Evolutionary conservation across 92 coral and sea anemone species (phyloP), one percentile per base, ranked within the genome.

Genomic region (Palythoa caribaeorum): DNA sequence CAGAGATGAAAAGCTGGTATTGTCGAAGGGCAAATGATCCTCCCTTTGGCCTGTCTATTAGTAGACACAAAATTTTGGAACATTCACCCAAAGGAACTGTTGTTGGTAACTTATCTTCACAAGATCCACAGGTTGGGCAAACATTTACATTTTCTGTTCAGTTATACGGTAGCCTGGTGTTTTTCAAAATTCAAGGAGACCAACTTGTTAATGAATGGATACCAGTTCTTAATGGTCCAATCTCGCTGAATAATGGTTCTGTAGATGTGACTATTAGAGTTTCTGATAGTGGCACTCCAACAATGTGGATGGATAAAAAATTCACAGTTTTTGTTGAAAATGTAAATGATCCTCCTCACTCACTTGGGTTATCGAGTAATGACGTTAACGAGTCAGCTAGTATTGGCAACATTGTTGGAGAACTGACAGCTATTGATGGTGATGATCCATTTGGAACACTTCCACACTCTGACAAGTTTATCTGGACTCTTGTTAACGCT

Each of bases 21-120:
- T 96, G 99, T 84, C 94, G 98, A 55, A 87, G 99, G 66, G 55
- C 62, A 50, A 96, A 96, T 87, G 99, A 96, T 59, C 99, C 99
- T 1, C 99, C 99, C 11, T 19, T 16, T 11, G 70, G 71, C 60
- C 71, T 96, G 6, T 35, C 59, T 7, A 76, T 96, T 28, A 92
- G 89, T 76, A 90, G 84, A 17, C 54, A 84, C 13, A 76, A 44
- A 37, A 87, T 96, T n/a, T 50, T 47, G 13, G 99, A 96, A 77
- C 97, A 95, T 86, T 66, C 90, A 11, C 73, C 90, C 17, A 75
- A 93, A 37, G 94, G 96, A 4, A 90, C 92, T 13, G 38, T 86
- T 13, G 77, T 96, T 81, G 99, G 99, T 16, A 85, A 76, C 60
- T 83, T 96, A 12, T 76, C 89, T 5, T 68, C 99, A 20, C 57